Conservation (phyloP, 2,113 vertebrate genomes). For the Heterocephalus glaber region DNA sequence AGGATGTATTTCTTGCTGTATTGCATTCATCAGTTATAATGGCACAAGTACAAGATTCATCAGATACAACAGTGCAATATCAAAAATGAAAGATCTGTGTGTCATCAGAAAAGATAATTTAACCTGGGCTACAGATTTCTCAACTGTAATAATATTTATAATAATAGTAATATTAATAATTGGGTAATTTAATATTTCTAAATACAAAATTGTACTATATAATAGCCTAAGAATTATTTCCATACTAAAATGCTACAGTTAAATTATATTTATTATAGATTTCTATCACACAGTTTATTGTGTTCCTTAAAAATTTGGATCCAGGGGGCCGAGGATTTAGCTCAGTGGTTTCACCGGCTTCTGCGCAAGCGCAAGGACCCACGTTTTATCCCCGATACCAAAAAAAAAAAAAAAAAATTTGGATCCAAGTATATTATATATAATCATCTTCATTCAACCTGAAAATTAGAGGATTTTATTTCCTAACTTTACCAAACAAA, state of each 20-base stretch:
- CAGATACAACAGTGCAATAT: background rate
- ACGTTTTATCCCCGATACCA: too few species aligned
- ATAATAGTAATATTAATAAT: background rate
- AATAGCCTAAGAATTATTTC: slow-evolving; percentile 15
- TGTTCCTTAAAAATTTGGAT: background rate
- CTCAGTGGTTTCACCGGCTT: too few species aligned
- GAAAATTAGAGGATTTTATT: slow-evolving; percentile 26
- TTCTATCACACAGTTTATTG: slow-evolving; percentile 27
- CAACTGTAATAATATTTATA: background rate
- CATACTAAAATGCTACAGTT: slow-evolving; percentile 14
- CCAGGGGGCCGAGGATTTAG: too few species aligned
- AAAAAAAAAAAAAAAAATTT: too few species aligned
- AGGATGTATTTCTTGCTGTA: background rate
- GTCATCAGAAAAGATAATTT: slow-evolving; percentile 26
- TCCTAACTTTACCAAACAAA: background rate
- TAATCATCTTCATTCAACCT: slow-evolving; percentile 10
- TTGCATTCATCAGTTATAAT: background rate
- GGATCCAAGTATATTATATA: background rate
- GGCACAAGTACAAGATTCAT: background rate
- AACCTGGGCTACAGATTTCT: background rate
- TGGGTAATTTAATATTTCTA: background rate
- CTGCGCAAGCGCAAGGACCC: too few species aligned
- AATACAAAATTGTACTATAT: background rate
- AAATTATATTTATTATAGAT: background rate
- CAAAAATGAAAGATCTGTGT: background rate